These are phyloP conservation scores for Frankliniella intonsa DNA, from an alignment of 2,888 invertebrate genomes.

Conservation along the genomic window DNA sequence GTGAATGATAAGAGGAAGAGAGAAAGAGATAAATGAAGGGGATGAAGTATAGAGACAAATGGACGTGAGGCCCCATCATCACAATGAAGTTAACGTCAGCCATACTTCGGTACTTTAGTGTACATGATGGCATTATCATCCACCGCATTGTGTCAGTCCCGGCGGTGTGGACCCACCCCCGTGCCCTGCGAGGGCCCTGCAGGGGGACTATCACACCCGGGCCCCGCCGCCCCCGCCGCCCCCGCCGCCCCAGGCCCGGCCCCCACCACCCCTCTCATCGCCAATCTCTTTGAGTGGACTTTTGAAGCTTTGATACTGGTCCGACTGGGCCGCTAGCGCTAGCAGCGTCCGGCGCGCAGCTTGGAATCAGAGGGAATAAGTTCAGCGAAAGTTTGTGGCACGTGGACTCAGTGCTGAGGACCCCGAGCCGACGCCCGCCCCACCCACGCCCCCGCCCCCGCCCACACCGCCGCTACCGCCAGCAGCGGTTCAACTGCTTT, in stretches of 20 bases:
- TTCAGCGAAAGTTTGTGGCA: not conserved
- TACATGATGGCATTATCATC: no score
- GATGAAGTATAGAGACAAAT: no score
- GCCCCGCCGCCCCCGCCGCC: not conserved
- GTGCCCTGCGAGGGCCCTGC: not conserved
- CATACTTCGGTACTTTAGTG: no score
- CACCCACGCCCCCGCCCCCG: not conserved
- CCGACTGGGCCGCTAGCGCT: not conserved
- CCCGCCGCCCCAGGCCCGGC: not conserved
- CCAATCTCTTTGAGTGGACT: conserved; percentile 23
- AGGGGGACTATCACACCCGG: not conserved
- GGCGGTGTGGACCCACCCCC: not conserved
- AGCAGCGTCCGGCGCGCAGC: not conserved
- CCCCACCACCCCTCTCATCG: not conserved
- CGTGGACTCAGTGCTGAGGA: not conserved
- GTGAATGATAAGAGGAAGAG: no score
- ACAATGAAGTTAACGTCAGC: no score
- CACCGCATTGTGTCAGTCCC: not conserved
- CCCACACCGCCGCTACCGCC: not conserved
- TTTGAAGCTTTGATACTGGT: not conserved
- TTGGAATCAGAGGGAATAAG: not conserved
- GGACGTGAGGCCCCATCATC: no score
- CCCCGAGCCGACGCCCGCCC: not conserved
- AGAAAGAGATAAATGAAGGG: no score
- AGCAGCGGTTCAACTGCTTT: not conserved